Evolutionary conservation across 2,113 vertebrate genomes (phyloP).

Genomic region (Cottus gobio): DNA sequence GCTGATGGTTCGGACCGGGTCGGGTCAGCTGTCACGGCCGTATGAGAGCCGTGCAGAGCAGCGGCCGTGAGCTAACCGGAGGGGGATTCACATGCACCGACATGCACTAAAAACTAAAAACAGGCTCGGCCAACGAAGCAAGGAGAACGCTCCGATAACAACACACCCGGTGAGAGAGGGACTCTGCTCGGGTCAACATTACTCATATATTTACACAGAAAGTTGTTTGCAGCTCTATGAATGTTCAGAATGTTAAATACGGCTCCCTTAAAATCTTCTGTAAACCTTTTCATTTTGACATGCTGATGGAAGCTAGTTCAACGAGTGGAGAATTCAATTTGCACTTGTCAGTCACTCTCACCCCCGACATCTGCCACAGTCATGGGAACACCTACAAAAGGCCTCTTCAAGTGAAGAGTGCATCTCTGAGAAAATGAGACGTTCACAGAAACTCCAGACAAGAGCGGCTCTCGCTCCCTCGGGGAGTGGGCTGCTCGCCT

Average conservation of each 20-base stretch:
- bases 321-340: slow-evolving; percentile 41
- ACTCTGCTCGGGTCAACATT: not conserved
- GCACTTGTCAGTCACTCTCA: slow-evolving; percentile 54
- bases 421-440: slow-evolving; percentile 34
- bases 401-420: slow-evolving; percentile 37
- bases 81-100: not conserved
- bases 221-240: not conserved
- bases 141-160: not conserved
- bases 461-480: slow-evolving; percentile 2
- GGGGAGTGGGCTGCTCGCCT: slow-evolving; percentile 11
- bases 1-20: too few species aligned
- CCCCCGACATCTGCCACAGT: slow-evolving; percentile 16
- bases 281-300: not conserved
- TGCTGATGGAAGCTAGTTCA: slow-evolving; percentile 1
- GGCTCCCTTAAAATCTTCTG: not conserved
- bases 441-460: not conserved
- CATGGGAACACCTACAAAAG: not conserved
- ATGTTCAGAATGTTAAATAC: not conserved
- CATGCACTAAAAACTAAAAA: not conserved
- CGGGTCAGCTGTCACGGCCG: too few species aligned
- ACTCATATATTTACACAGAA: not conserved
- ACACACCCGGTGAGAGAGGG: not conserved
- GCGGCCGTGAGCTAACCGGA: too few species aligned
- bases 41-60: not conserved
- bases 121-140: not conserved